Base-by-base conservation (phyloP, 2,888 invertebrate species). In the Cataglyphis livida region DNA sequence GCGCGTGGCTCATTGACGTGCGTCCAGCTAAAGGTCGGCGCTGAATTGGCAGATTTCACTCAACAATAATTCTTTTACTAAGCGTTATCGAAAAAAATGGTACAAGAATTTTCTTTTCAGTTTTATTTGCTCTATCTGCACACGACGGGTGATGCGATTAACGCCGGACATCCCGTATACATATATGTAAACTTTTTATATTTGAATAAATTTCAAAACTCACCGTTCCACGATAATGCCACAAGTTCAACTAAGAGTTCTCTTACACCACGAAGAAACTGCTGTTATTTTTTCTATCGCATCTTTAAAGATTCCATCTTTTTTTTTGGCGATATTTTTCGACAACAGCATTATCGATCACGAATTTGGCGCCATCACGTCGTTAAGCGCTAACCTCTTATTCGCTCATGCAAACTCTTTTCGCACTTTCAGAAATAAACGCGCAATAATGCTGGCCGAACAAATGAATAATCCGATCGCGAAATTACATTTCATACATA, bases 341-440 rank as follows among this genome's bases (percentile, higher is more conserved):
- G n/a, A 1, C n/a, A n/a, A n/a, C 6, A 6, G n/a, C 7, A 44
- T 12, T 25, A 15, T 3, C 44, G 44, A 25, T 54, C 6, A 66
- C 21, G 21, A 68, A 78, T 21, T 59, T 68, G 54, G n/a, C 76
- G 68, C 68, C 57, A 68, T 41, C 18, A 21, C 18, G 41, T 59
- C 0, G 7, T 6, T 57, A 25, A 65, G 51, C 68, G n/a, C 78
- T 78, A 78, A 78, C 78, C 78, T 78, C 78, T 78, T 57, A 25
- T 25, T 25, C 57, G n/a, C 1, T 25, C 10, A n/a, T 15, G 32
- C 66, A 25, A 54, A 51, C 54, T 76, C 25, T 18, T 41, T 32
- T 44, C 32, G 35, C 54, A 28, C 9, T 25, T 25, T 41, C 66
- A n/a, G 9, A 4, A 44, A n/a, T 4, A 41, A 28, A 7, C 38